Evolutionary conservation across 2,888 invertebrate species (phyloP).

Genomic region (Ptilodon capucinus): DNA sequence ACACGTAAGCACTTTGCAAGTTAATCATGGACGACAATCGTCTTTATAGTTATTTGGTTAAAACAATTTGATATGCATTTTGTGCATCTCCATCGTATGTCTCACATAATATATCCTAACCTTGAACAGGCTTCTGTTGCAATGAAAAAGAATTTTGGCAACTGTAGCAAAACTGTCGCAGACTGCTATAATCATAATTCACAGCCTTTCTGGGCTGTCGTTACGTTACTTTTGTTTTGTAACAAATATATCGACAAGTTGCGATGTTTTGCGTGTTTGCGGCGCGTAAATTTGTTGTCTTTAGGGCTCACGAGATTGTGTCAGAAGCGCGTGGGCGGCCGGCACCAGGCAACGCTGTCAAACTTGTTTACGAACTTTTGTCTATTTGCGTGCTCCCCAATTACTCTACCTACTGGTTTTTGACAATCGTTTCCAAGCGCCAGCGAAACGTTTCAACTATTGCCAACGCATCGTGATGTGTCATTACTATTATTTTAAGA

Average conservation of each 20-base stretch:
- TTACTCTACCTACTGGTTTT: conserved; percentile 45
- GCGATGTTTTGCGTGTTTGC: conserved; percentile 10
- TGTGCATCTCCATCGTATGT: no score
- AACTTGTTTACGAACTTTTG: conserved; percentile 69
- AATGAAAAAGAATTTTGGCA: background rate
- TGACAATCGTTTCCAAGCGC: conserved; percentile 53
- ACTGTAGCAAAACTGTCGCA: background rate
- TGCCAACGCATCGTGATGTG: conserved; percentile 37
- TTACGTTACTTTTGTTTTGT: background rate
- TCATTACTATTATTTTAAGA: conserved; percentile 22
- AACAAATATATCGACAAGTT: background rate
- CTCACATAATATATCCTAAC: no score
- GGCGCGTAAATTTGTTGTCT: conserved; percentile 45
- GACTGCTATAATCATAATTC: no score
- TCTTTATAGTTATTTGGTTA: no score
- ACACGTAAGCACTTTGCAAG: conserved; percentile 21
- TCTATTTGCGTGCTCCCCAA: conserved; percentile 61
- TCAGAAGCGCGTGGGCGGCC: conserved; percentile 50
- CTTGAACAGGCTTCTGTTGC: no score
- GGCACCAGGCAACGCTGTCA: conserved; percentile 60
- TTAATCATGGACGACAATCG: background rate
- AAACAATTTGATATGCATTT: no score
- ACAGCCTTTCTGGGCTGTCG: background rate
- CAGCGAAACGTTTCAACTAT: conserved; percentile 40
- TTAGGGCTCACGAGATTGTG: conserved; percentile 47